A percentile compares a stretch with the other conserved stretches of the same genome.
These are phyloP conservation scores for Salvelinus alpinus DNA, from an alignment of 2,113 vertebrate species.

Conservation along the genomic window DNA sequence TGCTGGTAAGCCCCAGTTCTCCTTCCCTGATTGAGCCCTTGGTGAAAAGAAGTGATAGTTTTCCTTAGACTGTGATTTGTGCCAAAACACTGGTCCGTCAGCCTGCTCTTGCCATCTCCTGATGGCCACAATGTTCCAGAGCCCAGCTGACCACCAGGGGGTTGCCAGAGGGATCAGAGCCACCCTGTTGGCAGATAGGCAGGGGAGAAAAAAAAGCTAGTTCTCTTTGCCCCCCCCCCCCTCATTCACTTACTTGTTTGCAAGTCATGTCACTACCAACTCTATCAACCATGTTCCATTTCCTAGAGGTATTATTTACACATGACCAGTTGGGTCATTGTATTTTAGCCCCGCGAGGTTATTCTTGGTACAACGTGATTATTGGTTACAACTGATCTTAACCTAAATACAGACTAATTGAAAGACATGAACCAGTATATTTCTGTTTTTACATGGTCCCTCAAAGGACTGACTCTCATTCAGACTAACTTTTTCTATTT, in stretches of 20 bases:
- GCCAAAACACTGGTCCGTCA: not conserved
- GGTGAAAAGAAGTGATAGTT: not conserved
- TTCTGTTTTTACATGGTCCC: too few relatives aligned
- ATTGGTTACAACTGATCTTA: too few relatives aligned
- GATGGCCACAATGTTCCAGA: not conserved
- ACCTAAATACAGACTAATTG: too few relatives aligned
- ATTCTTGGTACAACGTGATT: not conserved
- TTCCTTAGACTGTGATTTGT: not conserved
- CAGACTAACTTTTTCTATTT: constrained; percentile 3
- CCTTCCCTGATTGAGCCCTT: not conserved
- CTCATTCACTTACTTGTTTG: not conserved
- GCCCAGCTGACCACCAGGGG: not conserved
- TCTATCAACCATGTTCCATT: not conserved
- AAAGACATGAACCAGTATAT: too few relatives aligned
- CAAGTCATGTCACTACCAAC: not conserved
- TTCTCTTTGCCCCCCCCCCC: not conserved
- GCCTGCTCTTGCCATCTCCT: not conserved
- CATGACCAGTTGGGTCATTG: not conserved
- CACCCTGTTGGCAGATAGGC: not conserved
- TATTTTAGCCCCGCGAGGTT: not conserved
- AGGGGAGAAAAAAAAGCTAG: not conserved
- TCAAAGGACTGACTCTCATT: not conserved
- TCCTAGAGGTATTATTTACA: too few relatives aligned
- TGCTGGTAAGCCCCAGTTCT: not conserved
- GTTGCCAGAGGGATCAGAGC: not conserved